Evolutionary conservation across 2,888 invertebrate genomes (phyloP).

Genomic region (Apoda limacodes): DNA sequence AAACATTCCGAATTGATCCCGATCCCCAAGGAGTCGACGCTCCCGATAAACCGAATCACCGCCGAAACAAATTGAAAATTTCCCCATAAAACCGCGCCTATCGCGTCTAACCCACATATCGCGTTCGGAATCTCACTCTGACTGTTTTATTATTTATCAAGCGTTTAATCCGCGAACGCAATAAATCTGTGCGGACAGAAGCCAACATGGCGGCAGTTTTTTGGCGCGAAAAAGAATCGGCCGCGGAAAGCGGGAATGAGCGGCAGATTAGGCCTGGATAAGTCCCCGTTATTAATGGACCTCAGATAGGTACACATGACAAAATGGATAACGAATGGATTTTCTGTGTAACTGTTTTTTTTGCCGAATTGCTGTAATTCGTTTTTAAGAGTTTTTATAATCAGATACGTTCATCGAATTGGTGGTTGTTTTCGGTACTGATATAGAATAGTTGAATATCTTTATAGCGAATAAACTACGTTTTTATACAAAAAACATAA

Average conservation of each 20-base stretch:
- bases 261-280: conserved; percentile 62
- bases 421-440: no score
- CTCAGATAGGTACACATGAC: conserved; percentile 58
- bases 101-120: no score
- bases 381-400: no score
- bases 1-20: conserved; percentile 20
- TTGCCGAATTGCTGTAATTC: no score
- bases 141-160: conserved; percentile 46
- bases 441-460: no score
- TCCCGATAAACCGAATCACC: conserved; percentile 19
- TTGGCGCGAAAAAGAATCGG: conserved; percentile 60
- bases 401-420: no score
- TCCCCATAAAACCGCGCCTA: conserved; percentile 44
- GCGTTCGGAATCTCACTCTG: conserved; percentile 20
- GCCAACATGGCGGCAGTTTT: conserved; percentile 49
- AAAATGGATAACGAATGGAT: conserved; percentile 55
- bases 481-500: no score
- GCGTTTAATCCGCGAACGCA: conserved; percentile 47
- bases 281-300: conserved; percentile 65
- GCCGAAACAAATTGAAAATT: conserved; percentile 51
- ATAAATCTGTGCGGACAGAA: conserved; percentile 56
- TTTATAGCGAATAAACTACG: no score
- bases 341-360: no score
- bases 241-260: conserved; percentile 66
- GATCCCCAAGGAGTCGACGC: not conserved